Percentiles rank a stretch among this genome's conserved stretches.
Evolutionary conservation across 1,140 invertebrate genomes (phyloP).

Genomic region (Radopholus similis): DNA sequence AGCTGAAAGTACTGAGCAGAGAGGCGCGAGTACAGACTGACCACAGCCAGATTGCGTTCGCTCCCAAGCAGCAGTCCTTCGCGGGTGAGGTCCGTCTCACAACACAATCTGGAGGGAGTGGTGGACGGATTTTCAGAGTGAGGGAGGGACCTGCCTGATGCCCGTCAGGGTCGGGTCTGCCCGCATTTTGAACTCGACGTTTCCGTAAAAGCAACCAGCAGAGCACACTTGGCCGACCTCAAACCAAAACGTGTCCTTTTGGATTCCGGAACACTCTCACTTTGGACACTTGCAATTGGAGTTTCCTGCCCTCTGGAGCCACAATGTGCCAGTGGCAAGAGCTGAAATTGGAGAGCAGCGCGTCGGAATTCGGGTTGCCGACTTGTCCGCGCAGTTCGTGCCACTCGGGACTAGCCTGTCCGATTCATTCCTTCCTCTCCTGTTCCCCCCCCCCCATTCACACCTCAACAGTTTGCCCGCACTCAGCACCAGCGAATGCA

Average conservation of each 20-base stretch:
- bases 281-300: neutral
- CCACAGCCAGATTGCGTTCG: neutral
- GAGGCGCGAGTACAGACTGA: slow-evolving; percentile 4
- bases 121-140: neutral
- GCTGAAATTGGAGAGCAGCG: neutral
- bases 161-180: neutral
- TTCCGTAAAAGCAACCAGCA: slow-evolving; percentile 3
- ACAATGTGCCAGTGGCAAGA: slow-evolving; percentile 10
- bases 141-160: neutral
- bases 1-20: neutral
- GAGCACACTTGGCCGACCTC: neutral
- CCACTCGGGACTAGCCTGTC: neutral
- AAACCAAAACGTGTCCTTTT: too few species aligned
- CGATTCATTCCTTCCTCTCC: neutral
- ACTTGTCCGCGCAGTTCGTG: neutral
- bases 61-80: neutral
- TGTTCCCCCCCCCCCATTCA: neutral
- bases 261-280: too few species aligned
- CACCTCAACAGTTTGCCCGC: too few species aligned
- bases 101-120: slow-evolving; percentile 5
- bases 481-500: neutral
- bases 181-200: slow-evolving; percentile 14
- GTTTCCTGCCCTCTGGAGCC: neutral
- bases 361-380: neutral
- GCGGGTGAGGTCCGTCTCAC: neutral